phyloP scores from a whole-genome alignment of 1,140 invertebrate species.

The Platyura marginata region DNA sequence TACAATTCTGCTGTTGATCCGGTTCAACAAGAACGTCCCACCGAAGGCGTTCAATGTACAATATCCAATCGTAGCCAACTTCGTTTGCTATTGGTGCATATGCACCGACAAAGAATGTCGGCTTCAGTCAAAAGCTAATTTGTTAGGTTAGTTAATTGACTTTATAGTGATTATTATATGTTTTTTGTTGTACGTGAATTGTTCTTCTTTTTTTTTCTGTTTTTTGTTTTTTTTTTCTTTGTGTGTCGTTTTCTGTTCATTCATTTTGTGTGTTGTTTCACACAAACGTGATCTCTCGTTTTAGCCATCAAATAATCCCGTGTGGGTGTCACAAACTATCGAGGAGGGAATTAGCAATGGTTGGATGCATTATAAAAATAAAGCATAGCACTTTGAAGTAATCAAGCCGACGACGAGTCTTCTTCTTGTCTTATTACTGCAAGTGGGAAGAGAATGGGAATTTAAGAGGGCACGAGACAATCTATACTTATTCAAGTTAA shows the following conservation, averaged over 20 bases:
- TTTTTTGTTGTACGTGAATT: neutral
- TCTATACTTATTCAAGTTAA: neutral
- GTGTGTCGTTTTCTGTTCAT: neutral
- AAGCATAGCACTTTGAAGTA: neutral
- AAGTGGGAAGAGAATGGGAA: neutral
- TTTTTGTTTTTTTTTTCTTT: too few relatives aligned
- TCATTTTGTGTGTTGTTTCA: neutral
- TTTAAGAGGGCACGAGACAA: neutral
- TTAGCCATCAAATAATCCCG: neutral
- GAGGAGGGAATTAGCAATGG: neutral
- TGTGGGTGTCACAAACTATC: neutral
- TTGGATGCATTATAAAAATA: neutral
- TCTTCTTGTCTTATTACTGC: neutral
- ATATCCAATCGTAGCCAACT: neutral
- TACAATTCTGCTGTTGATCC: neutral
- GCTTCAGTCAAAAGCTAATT: conserved; percentile 1
- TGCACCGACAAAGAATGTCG: neutral
- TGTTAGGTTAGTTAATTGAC: conserved; percentile 3
- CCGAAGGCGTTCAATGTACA: neutral
- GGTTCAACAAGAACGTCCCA: neutral
- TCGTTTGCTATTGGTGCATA: neutral
- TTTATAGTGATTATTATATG: conserved; percentile 1
- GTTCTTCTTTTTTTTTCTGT: too few relatives aligned
- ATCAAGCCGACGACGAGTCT: too few relatives aligned
- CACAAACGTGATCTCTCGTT: neutral